Base-by-base conservation (phyloP, 2,113 vertebrate species). In the Chaetops frenatus region DNA sequence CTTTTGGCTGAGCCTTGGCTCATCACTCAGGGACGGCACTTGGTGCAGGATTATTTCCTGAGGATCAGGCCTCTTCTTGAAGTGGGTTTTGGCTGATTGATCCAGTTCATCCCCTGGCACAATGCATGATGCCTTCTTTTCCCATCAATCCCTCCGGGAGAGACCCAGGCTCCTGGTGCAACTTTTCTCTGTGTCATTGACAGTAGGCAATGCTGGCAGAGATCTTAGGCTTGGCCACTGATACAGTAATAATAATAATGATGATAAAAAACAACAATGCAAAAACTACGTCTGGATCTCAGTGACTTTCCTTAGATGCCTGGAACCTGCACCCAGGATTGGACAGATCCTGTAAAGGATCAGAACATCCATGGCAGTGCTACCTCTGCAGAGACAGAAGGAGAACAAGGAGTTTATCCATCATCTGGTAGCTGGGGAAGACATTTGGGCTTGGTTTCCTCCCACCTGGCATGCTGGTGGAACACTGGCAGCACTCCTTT, bases 401-500 rank as follows among this genome's bases (percentile, higher is more conserved):
- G 73, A 92, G 19, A 92, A 38, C 12, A 42, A 92, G 64, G 77
- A 82, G 48, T 82, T 88, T 61, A 61, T 60, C 69, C 50, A 36
- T 45, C 47, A 36, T 54, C n/a, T 57, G 45, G 48, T 7, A 65
- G 65, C 4, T 2, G 3, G 21, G 42, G 42, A 83, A 88, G 74
- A 69, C 1, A 10, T 13, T 36, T 38, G 65, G 61, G 9, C 48
- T 79, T 40, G 13, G 36, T 89, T 92, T 91, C 77, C 38, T 67
- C 66, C 31, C 58, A 90, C 81, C 84, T 91, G 77, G 40, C 57
- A 57, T 0, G 7, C 28, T 77, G 42, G 51, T 38, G 47, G 74
- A 38, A 54, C 62, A 35, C 60, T 92, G 81, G 87, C 89, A 93
- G 62, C 21, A 15, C 21, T 93, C 36, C 47, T 90, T 65, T 35